These are phyloP conservation scores for Halcyon senegalensis DNA, from an alignment of 2,113 vertebrate genomes.

Conservation along the genomic window DNA sequence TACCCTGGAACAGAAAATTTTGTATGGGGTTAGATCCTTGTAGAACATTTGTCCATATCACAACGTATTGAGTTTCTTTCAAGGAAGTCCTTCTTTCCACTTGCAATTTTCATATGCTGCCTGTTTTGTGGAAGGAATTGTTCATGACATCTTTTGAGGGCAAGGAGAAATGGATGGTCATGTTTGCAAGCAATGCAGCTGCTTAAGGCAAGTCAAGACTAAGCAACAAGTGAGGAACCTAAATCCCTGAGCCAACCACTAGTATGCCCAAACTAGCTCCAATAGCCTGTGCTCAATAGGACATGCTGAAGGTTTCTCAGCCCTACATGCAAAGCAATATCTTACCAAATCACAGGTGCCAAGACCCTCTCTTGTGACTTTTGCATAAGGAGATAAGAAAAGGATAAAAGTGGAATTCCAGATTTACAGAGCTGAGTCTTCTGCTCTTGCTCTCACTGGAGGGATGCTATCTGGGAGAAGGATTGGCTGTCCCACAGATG, in stretches of 20 bases:
- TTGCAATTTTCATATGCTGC: neutral
- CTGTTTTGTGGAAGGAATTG: neutral
- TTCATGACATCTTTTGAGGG: neutral
- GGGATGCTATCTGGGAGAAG: neutral
- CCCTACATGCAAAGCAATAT: neutral
- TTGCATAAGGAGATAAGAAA: neutral
- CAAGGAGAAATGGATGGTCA: neutral
- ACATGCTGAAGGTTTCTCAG: neutral
- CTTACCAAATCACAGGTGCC: neutral
- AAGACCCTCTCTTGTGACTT: neutral
- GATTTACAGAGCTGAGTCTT: neutral
- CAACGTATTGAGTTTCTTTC: neutral
- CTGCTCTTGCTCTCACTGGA: neutral
- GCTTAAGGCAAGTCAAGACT: neutral
- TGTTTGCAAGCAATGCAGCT: neutral
- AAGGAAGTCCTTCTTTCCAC: neutral
- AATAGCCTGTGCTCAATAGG: neutral
- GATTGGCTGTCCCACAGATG: fast-evolving
- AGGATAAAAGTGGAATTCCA: neutral
- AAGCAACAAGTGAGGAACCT: neutral
- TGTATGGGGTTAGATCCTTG: neutral
- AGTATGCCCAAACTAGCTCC: neutral
- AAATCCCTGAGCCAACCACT: neutral
- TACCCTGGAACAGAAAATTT: neutral
- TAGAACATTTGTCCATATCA: neutral